These are phyloP conservation scores for Tragelaphus scriptus DNA, from an alignment of 2,113 vertebrate species.

Conservation along the genomic window DNA sequence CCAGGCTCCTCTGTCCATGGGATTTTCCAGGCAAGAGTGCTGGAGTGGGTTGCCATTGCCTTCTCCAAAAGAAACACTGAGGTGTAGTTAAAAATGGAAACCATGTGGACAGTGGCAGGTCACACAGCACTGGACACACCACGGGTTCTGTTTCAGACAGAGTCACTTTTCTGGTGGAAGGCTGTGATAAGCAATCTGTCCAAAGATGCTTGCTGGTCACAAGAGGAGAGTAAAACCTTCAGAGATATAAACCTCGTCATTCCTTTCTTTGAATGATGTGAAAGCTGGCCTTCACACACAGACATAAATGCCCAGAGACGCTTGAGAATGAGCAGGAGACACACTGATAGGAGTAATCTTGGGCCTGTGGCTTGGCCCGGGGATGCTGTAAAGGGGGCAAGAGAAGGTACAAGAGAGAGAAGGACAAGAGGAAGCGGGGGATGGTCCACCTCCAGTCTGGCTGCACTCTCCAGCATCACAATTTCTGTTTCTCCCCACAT, in stretches of 20 bases:
- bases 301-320: background rate
- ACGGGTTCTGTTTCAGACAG: background rate
- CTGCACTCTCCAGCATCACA: background rate
- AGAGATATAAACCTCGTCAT: background rate
- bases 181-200: constrained; percentile 1
- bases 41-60: too few relatives aligned
- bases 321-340: background rate
- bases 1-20: too few relatives aligned
- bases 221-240: background rate
- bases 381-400: background rate
- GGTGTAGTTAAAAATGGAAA: constrained; percentile 55
- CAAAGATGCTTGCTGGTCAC: background rate
- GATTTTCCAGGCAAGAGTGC: too few relatives aligned
- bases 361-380: background rate
- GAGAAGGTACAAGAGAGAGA: background rate
- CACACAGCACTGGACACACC: constrained; percentile 11
- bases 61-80: background rate
- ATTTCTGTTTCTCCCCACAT: background rate
- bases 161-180: constrained; percentile 27
- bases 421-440: background rate
- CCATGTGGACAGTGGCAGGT: background rate
- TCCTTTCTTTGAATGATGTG: background rate
- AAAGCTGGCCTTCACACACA: background rate
- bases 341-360: background rate
- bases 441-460: background rate